Evolutionary conservation across 1,140 invertebrate species (phyloP), one percentile per base, ranked within the genome.

Genomic region (Meloidogyne hapla): DNA sequence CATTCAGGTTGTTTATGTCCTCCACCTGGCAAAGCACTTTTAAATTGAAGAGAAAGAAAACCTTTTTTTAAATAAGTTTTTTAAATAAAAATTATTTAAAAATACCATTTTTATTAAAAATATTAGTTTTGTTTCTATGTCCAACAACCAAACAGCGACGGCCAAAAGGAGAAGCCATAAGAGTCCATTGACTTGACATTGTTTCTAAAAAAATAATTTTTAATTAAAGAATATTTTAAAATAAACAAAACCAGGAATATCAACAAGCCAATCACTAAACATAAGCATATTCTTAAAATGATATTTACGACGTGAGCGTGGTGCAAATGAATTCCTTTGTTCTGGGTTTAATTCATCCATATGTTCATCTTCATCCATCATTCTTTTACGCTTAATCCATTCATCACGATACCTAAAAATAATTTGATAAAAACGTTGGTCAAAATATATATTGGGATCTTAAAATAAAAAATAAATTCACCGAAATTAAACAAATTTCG

Each of bases 181-280:
- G 38, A 9, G 67, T 63, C 77, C 77, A 79, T 23, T 79, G 62
- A 12, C 25, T 79, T 21, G 67, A 70, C 9, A 79, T 33, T 33
- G 63, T 72, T 38, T n/a, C 68, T 73, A 18, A 42, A 72, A 56
- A 28, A 0, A 8, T 9, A 23, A 48, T 62, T 62, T 21, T 15
- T 61, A 23, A 21, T 4, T 15, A 8, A 6, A 5, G 33, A 63
- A 28, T 23, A 26, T 48, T 72, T 33, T 23, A 26, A 21, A 72
- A 62, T 13, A 28, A 45, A 68, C 23, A 10, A 28, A 69, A 40
- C 56, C 26, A n/a, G 77, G 77, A 75, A 79, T 78, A 56, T 79
- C 77, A 5, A 79, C 76, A 21, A 79, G 33, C 77, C 77, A 79
- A 10, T 79, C 77, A 63, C 77, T 79, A 65, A 74, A 78, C 76